These are phyloP conservation scores for Globia sparganii DNA, from an alignment of 2,888 invertebrate genomes.

Conservation along the genomic window DNA sequence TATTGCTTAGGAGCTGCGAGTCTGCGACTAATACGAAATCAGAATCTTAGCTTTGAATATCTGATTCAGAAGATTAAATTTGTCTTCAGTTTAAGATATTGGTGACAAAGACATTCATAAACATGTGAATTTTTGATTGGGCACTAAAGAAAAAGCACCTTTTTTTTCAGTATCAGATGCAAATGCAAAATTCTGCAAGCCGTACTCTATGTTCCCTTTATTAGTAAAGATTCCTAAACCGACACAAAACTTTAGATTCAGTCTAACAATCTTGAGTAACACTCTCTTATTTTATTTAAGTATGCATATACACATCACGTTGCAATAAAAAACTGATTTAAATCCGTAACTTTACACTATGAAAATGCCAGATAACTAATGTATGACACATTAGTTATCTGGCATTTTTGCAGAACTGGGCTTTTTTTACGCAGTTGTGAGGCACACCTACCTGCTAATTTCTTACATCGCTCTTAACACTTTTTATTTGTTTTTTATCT, in stretches of 20 bases:
- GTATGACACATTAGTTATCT: background rate
- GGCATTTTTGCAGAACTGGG: background rate
- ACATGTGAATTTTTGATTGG: background rate
- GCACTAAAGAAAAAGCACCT: background rate
- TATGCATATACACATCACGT: background rate
- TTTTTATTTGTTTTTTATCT: background rate
- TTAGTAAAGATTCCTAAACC: background rate
- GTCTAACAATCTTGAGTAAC: background rate
- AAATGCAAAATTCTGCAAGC: background rate
- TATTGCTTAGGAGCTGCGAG: constrained; percentile 36
- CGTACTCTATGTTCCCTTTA: background rate
- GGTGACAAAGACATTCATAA: background rate
- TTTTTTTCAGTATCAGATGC: background rate
- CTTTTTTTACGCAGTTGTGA: background rate
- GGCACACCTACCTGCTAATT: background rate
- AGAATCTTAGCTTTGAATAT: constrained; percentile 5
- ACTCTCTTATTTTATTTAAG: no score
- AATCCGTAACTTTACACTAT: background rate
- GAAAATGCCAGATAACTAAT: background rate
- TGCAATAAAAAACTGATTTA: background rate
- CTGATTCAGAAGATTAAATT: constrained; percentile 11
- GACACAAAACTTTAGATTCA: background rate
- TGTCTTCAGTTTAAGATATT: constrained; percentile 3
- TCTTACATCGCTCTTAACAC: background rate
- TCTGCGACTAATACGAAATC: constrained; percentile 18